Percentiles rank a stretch among this genome's conserved stretches.
Evolutionary conservation across 2,888 invertebrate genomes (phyloP).

Genomic region (Apocheima hispidaria): DNA sequence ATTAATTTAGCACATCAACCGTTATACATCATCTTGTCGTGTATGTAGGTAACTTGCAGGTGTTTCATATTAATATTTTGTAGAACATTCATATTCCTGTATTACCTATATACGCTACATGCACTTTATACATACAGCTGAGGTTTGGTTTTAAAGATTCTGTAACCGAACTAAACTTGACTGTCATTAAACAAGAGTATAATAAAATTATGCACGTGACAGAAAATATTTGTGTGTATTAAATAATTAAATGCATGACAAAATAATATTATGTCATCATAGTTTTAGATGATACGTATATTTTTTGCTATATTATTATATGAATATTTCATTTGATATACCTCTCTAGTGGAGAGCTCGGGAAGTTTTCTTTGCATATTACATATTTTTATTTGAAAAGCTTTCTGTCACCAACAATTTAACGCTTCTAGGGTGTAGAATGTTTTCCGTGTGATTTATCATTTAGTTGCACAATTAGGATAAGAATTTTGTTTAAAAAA

Average conservation of each 20-base stretch:
- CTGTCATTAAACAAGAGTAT: slow-evolving; percentile 25
- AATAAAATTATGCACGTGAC: slow-evolving; percentile 73
- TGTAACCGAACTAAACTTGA: slow-evolving; percentile 15
- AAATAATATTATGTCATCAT: slow-evolving; percentile 57
- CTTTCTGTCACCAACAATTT: slow-evolving; percentile 76
- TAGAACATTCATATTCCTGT: slow-evolving; percentile 9
- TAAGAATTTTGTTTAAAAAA: slow-evolving; percentile 24
- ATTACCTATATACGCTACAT: slow-evolving; percentile 34
- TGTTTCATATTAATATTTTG: slow-evolving; percentile 19
- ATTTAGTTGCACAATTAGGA: slow-evolving; percentile 58
- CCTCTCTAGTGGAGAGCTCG: slow-evolving; percentile 86
- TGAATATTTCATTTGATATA: slow-evolving; percentile 63
- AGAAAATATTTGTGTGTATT: slow-evolving; percentile 66
- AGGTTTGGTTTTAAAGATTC: slow-evolving; percentile 22
- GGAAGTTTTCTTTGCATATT: slow-evolving; percentile 73
- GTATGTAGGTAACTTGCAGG: slow-evolving; percentile 33
- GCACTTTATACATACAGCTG: slow-evolving; percentile 32
- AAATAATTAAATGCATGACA: slow-evolving; percentile 72
- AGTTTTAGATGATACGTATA: slow-evolving; percentile 50
- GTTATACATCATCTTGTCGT: slow-evolving; percentile 35
- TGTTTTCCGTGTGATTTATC: slow-evolving; percentile 52
- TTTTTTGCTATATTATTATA: slow-evolving; percentile 44
- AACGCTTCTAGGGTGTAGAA: slow-evolving; percentile 59
- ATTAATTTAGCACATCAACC: slow-evolving; percentile 44
- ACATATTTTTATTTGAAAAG: slow-evolving; percentile 61